Conservation (phyloP, 1,140 invertebrate genomes). For the Aphelenchoides fujianensis region DNA sequence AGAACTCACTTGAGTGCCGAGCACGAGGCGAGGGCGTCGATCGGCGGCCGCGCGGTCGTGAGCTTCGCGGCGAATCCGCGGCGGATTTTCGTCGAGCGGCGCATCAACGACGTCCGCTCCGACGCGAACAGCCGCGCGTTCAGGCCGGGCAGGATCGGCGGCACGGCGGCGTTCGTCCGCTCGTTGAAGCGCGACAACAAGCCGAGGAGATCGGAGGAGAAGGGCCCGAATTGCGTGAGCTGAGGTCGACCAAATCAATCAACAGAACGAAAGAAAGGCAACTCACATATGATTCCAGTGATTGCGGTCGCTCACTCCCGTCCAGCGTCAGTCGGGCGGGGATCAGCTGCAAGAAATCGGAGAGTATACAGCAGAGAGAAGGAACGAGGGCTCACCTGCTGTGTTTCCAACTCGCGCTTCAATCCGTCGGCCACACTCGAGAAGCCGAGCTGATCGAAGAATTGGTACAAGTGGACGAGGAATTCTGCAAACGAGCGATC, state of each 20-base stretch:
- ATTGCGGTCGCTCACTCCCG: conserved; percentile 78
- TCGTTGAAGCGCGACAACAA: conserved; percentile 27
- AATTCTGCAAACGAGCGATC: conserved; percentile 1
- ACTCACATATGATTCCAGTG: conserved; percentile 84
- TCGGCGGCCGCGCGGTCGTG: conserved; percentile 21
- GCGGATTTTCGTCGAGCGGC: not conserved
- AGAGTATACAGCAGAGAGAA: not conserved
- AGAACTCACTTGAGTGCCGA: conserved; percentile 5
- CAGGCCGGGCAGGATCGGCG: conserved; percentile 27
- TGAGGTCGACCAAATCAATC: conserved; percentile 40
- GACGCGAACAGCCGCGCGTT: conserved; percentile 41
- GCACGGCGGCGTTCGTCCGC: conserved; percentile 16
- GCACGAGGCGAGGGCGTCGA: conserved; percentile 6
- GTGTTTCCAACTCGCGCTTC: conserved; percentile 19
- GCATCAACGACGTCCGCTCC: conserved; percentile 27
- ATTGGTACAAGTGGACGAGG: not conserved
- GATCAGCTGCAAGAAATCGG: conserved; percentile 74
- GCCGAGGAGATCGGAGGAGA: conserved; percentile 24
- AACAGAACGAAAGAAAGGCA: conserved; percentile 21
- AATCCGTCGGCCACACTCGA: conserved; percentile 2
- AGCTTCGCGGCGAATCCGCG: conserved; percentile 33
- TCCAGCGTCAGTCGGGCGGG: conserved; percentile 86
- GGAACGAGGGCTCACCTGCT: conserved; percentile 62
- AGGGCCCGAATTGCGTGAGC: conserved; percentile 20
- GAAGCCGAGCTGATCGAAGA: not conserved